Evolutionary conservation across 2,113 vertebrate genomes (phyloP).

Genomic region (Oreotrochilus melanogaster): DNA sequence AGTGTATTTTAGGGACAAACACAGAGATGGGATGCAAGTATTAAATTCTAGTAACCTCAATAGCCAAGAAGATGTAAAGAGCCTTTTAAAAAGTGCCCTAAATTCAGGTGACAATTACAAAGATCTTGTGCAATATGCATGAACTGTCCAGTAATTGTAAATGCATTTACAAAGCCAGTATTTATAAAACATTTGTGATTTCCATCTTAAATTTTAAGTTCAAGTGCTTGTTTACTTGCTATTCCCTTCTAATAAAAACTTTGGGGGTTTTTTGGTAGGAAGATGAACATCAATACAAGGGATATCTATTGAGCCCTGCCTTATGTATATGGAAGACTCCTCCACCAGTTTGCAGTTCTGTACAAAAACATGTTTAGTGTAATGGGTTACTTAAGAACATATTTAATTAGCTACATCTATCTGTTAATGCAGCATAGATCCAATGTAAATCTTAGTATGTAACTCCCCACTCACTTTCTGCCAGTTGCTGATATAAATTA

Average conservation of each 20-base stretch:
- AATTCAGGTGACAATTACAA: neutral
- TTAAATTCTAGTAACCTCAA: neutral
- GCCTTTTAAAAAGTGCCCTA: neutral
- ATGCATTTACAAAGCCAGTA: neutral
- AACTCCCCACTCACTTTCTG: constrained; percentile 87
- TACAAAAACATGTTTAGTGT: neutral
- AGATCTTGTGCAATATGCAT: neutral
- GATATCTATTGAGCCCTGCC: neutral
- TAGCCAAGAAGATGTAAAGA: neutral
- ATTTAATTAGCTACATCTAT: neutral
- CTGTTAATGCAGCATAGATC: neutral
- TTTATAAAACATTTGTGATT: neutral
- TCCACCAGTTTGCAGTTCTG: neutral
- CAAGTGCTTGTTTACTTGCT: neutral
- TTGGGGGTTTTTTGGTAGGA: neutral
- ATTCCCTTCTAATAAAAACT: neutral
- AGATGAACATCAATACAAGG: neutral
- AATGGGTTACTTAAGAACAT: neutral
- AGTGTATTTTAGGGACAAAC: neutral
- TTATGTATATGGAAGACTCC: neutral
- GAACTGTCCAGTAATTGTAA: neutral
- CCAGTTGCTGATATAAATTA: constrained; percentile 91
- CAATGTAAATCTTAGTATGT: neutral
- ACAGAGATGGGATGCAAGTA: neutral
- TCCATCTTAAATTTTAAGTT: neutral